Evolutionary conservation across 2,888 invertebrate genomes (phyloP).

Genomic region (Argynnis bischoffii): DNA sequence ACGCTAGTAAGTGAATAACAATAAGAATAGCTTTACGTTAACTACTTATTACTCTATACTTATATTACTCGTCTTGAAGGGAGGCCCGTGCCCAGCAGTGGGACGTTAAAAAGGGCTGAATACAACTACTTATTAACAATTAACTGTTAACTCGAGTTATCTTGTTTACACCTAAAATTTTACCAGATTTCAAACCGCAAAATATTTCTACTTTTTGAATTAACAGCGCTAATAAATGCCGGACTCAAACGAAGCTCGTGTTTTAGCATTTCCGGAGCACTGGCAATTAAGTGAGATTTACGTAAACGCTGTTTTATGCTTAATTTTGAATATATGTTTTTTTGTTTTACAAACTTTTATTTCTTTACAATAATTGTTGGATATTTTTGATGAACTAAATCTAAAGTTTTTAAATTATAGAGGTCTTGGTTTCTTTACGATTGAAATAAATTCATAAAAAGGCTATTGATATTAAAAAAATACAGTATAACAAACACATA

Average conservation of each 20-base stretch:
- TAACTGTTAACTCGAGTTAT: neutral
- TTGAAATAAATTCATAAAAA: too few species aligned
- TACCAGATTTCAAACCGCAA: slow-evolving; percentile 5
- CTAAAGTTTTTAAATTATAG: neutral
- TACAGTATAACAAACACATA: too few species aligned
- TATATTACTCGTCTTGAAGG: too few species aligned
- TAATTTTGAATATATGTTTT: slow-evolving; percentile 3
- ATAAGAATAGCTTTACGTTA: too few species aligned
- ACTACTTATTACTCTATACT: too few species aligned
- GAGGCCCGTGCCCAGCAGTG: too few species aligned
- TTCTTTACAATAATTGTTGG: neutral
- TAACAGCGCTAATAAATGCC: slow-evolving; percentile 36
- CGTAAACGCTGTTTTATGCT: slow-evolving; percentile 18
- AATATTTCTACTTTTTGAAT: slow-evolving; percentile 25
- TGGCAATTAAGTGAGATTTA: slow-evolving; percentile 36
- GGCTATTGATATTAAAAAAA: too few species aligned
- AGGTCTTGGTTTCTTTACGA: too few species aligned
- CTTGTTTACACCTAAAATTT: neutral
- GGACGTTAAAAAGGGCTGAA: too few species aligned
- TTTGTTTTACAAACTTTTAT: neutral
- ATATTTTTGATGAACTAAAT: too few species aligned
- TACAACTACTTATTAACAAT: too few species aligned
- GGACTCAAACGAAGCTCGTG: slow-evolving; percentile 29
- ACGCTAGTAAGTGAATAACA: too few species aligned
- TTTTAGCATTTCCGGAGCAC: slow-evolving; percentile 29